phyloP scores from a whole-genome alignment of 2,888 invertebrate species.

The Aspidiotus rigidus region DNA sequence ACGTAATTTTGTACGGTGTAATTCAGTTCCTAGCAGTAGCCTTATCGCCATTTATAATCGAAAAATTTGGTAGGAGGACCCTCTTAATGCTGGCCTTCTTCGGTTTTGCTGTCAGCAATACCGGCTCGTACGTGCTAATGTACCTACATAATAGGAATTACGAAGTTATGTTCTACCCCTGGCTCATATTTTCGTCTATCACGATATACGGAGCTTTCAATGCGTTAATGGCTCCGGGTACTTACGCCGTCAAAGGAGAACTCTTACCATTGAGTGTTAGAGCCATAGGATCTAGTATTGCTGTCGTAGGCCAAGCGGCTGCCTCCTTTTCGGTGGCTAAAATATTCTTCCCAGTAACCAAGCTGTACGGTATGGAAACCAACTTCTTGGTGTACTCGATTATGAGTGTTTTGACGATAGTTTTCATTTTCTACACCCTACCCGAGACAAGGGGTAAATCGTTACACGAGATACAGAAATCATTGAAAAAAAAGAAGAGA shows the following conservation, averaged over 20 bases:
- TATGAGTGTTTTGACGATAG: not conserved
- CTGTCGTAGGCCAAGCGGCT: not conserved
- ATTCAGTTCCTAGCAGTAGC: conserved; percentile 6
- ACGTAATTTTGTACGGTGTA: conserved; percentile 8
- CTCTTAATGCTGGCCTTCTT: conserved; percentile 5
- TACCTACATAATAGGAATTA: not conserved
- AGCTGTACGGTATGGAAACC: not conserved
- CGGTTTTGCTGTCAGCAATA: not conserved
- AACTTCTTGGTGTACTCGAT: not conserved
- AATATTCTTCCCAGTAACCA: not conserved
- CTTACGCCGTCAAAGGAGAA: not conserved
- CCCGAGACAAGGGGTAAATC: conserved; percentile 2
- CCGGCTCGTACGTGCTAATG: not conserved
- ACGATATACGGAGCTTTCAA: not conserved
- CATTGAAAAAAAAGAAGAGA: not conserved
- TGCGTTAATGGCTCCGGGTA: not conserved
- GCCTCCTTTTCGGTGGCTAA: not conserved
- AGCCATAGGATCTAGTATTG: not conserved
- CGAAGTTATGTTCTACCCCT: not conserved
- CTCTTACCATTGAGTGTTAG: not conserved
- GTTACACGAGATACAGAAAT: conserved; percentile 4
- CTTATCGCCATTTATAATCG: conserved; percentile 5
- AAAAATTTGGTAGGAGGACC: not conserved
- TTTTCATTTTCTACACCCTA: conserved; percentile 1
- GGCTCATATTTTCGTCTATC: not conserved